Evolutionary conservation across 2,888 invertebrate genomes (phyloP), one percentile per base, ranked within the genome.

Genomic region (Meiosimyza platycephala): DNA sequence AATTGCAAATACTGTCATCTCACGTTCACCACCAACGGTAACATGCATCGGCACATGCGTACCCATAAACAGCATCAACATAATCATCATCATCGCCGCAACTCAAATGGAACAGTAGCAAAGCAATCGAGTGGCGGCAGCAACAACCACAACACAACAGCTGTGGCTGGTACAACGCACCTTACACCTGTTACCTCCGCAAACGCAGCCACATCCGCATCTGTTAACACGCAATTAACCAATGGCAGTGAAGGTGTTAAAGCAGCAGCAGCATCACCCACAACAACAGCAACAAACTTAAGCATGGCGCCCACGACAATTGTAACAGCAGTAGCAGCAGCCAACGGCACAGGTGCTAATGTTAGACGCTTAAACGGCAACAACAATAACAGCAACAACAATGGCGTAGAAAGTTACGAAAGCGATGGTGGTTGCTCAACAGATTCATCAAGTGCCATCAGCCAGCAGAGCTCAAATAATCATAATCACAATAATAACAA

Each of bases 11-110:
- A 92, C 79, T 95, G 95, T 86, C 91, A 92, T 72, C 91, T 94
- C 86, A 92, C 94, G 55, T 95, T 95, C 86, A 94, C 94, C 51
- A 94, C 94, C 15, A 95, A 94, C 85, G 94, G 94, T 40, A 95
- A 94, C 86, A 94, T 95, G 94, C 94, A 94, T 83, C 89, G 94
- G 54, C 95, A 95, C 85, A 91, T 93, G 89, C 89, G 94, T 74
- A 93, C 93, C 3, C 93, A 93, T 84, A 90, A 90, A 75, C 88
- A 88, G 76, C 89, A 88, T 79, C 85, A 84, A 68, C 84, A 84
- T 57, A 83, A 84, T 67, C 82, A 83, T 65, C 85, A 84, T 77
- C 84, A 84, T 78, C 80, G 81, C 63, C 82, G 82, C 15, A 80
- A 80, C 76, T 81, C 80, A 75, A 80, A 81, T 76, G 80, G 81